Conservation (phyloP, 1,140 invertebrate species). For the Plectrocnemia conspersa region DNA sequence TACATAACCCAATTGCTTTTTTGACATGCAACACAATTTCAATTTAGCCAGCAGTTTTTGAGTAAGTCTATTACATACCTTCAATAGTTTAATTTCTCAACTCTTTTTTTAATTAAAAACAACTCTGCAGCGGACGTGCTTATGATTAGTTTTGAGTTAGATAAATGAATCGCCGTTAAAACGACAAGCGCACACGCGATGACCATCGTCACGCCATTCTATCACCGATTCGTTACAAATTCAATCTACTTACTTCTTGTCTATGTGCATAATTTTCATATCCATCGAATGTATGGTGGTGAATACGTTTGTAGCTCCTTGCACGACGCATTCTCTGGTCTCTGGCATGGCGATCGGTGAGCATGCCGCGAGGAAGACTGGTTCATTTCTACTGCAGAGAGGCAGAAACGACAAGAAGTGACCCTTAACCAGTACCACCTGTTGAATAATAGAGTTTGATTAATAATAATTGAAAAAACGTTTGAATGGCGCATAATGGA, state of each 20-base stretch:
- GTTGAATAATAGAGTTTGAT: constrained; percentile 32
- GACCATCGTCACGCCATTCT: background rate
- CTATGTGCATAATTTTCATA: constrained; percentile 91
- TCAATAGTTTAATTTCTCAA: constrained; percentile 3
- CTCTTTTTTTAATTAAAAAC: constrained; percentile 1
- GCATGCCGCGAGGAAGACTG: constrained; percentile 90
- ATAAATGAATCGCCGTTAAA: background rate
- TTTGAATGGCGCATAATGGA: too few relatives aligned
- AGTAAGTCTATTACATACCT: background rate
- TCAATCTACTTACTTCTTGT: constrained; percentile 78
- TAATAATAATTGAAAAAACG: too few relatives aligned
- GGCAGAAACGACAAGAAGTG: constrained; percentile 87
- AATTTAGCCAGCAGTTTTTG: background rate
- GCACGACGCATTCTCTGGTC: constrained; percentile 85
- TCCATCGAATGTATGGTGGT: constrained; percentile 92
- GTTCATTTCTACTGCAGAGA: constrained; percentile 83
- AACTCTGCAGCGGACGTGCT: background rate
- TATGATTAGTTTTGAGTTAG: constrained; percentile 4
- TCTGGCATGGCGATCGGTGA: constrained; percentile 92
- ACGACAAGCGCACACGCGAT: background rate
- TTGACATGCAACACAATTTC: too few relatives aligned
- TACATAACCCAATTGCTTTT: too few relatives aligned
- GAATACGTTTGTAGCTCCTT: constrained; percentile 92
- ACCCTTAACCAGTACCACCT: constrained; percentile 92
- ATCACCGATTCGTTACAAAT: background rate